Evolutionary conservation across 2,113 vertebrate species (phyloP).

Genomic region (Neolamprologus brichardi): DNA sequence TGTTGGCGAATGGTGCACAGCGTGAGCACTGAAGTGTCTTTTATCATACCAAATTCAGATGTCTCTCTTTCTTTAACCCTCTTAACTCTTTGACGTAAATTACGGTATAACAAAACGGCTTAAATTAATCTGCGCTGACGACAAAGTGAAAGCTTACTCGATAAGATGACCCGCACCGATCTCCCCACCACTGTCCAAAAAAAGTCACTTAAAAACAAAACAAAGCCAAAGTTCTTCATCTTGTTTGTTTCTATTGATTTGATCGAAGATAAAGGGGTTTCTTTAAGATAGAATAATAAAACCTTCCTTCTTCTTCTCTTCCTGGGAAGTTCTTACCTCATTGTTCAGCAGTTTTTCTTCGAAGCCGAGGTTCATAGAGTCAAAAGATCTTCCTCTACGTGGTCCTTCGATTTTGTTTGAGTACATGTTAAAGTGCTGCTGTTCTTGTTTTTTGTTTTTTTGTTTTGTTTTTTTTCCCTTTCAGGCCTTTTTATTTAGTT

Average conservation of each 20-base stretch:
- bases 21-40: background rate
- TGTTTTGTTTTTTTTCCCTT: background rate
- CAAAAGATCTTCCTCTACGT: constrained; percentile 76
- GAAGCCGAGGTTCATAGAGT: constrained; percentile 75
- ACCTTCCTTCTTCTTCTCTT: background rate
- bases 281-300: background rate
- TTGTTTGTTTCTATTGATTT: background rate
- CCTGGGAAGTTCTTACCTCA: constrained; percentile 65
- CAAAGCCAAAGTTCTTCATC: background rate
- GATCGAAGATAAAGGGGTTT: background rate
- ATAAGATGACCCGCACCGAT: background rate
- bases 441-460: background rate
- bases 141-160: constrained; percentile 4
- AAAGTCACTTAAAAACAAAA: background rate
- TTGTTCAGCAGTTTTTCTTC: constrained; percentile 79
- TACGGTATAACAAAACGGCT: constrained; percentile 16
- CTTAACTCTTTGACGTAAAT: constrained; percentile 44
- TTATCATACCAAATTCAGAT: background rate
- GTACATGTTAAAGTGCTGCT: constrained; percentile 64
- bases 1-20: background rate
- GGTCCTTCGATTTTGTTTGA: constrained; percentile 71
- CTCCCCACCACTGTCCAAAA: background rate
- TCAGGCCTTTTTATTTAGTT: background rate
- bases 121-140: constrained; percentile 44
- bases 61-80: constrained; percentile 2